phyloP scores from a whole-genome alignment of 1,140 invertebrate species.

The Thalassaphorura encarpata region DNA sequence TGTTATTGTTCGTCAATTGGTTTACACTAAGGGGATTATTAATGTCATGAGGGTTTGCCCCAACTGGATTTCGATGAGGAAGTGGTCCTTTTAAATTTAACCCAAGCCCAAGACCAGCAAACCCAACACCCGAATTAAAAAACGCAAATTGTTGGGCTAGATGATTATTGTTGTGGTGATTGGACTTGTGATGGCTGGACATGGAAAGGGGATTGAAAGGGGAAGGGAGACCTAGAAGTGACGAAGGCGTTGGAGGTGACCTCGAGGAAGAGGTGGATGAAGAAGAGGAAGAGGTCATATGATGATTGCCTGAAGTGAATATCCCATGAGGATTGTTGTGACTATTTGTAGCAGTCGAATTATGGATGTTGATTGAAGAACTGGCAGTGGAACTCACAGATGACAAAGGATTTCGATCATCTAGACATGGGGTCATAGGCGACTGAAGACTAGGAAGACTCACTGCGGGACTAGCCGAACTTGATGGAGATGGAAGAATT shows the following conservation, averaged over 20 bases:
- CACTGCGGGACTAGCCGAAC: conserved; percentile 42
- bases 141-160: conserved; percentile 14
- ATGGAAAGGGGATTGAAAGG: conserved; percentile 31
- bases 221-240: conserved; percentile 28
- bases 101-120: background rate
- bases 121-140: conserved; percentile 8
- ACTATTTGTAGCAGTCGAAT: conserved; percentile 11
- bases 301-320: conserved; percentile 21
- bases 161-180: conserved; percentile 35
- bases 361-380: conserved; percentile 15
- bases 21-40: conserved; percentile 84
- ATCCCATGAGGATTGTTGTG: conserved; percentile 26
- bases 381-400: conserved; percentile 25
- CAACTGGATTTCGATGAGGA: conserved; percentile 62
- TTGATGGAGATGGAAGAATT: conserved; percentile 32
- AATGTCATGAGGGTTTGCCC: conserved; percentile 77
- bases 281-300: conserved; percentile 28
- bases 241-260: conserved; percentile 29
- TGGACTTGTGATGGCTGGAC: conserved; percentile 33
- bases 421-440: conserved; percentile 30
- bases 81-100: conserved; percentile 20
- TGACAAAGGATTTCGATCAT: conserved; percentile 27
- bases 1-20: conserved; percentile 51
- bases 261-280: conserved; percentile 21
- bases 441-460: conserved; percentile 39